These are phyloP conservation scores for Protobothrops flavoviridis DNA, from an alignment of 2,113 vertebrate genomes.

Conservation along the genomic window DNA sequence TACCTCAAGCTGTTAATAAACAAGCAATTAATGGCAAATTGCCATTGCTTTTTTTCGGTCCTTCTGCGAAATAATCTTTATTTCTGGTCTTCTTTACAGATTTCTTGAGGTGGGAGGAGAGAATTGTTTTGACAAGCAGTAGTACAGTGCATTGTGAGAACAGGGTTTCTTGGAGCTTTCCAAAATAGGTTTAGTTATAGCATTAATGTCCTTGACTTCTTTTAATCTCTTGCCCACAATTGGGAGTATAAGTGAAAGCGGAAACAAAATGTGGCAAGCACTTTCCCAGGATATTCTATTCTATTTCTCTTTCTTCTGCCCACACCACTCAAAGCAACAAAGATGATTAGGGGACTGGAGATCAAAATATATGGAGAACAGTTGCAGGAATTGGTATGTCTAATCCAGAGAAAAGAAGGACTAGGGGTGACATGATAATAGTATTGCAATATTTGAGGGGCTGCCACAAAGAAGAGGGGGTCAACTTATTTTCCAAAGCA, in stretches of 20 bases:
- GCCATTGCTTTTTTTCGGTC: conserved; percentile 11
- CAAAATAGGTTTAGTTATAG: background rate
- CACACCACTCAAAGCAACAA: background rate
- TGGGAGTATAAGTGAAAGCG: background rate
- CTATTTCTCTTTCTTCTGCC: background rate
- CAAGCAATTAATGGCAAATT: conserved; percentile 39
- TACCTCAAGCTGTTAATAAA: conserved; percentile 36
- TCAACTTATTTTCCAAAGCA: no score
- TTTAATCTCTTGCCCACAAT: background rate
- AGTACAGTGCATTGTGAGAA: conserved; percentile 15
- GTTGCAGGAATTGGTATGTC: no score
- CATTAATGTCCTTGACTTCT: background rate
- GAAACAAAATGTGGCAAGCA: background rate
- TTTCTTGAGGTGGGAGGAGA: background rate
- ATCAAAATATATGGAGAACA: no score
- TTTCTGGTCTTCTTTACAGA: conserved; percentile 13
- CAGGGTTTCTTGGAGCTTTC: background rate
- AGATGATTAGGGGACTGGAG: no score
- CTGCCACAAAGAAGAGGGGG: no score
- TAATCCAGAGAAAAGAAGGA: no score
- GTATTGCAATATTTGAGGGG: no score
- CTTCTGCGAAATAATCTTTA: conserved; percentile 39
- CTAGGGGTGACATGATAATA: no score
- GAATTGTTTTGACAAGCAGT: conserved; percentile 10
- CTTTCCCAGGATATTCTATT: background rate